These are phyloP conservation scores for Drosophila tripunctata DNA, from an alignment of 2,888 invertebrate species.

Conservation along the genomic window DNA sequence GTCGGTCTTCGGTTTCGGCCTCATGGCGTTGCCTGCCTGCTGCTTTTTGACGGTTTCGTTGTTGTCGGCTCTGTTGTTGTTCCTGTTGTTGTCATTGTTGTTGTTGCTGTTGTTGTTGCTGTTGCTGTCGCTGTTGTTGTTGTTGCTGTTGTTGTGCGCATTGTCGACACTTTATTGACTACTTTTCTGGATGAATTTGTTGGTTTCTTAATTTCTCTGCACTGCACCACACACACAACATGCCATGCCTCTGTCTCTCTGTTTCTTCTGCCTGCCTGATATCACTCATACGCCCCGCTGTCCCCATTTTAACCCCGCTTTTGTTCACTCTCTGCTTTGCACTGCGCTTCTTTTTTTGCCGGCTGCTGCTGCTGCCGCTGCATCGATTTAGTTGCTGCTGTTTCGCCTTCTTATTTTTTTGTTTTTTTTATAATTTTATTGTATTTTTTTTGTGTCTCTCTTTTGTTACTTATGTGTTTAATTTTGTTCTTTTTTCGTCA, in stretches of 20 bases:
- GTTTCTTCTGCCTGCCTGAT: conserved; percentile 39
- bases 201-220: conserved; percentile 79
- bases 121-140: conserved; percentile 23
- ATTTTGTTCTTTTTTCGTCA: conserved; percentile 55
- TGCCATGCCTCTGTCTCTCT: conserved; percentile 25
- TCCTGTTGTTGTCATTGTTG: conserved; percentile 40
- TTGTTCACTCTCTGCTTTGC: conserved; percentile 26
- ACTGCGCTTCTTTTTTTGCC: conserved; percentile 52
- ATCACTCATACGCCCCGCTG: conserved; percentile 76
- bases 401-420: conserved; percentile 16
- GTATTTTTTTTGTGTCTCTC: conserved; percentile 46
- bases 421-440: conserved; percentile 73
- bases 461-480: conserved; percentile 75
- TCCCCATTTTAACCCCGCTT: conserved; percentile 20
- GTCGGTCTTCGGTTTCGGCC: conserved; percentile 17
- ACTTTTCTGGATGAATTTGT: conserved; percentile 82
- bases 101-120: conserved; percentile 36
- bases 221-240: conserved; percentile 56
- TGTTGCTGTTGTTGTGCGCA: conserved; percentile 65
- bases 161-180: conserved; percentile 82
- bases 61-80: conserved; percentile 25
- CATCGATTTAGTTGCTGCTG: conserved; percentile 70
- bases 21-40: conserved; percentile 64
- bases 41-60: conserved; percentile 78
- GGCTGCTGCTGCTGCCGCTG: conserved; percentile 59